Evolutionary conservation across 2,797 vertebrate genomes (phyloP), one percentile per base, ranked within the genome.

Genomic region (Sardinella longiceps): DNA sequence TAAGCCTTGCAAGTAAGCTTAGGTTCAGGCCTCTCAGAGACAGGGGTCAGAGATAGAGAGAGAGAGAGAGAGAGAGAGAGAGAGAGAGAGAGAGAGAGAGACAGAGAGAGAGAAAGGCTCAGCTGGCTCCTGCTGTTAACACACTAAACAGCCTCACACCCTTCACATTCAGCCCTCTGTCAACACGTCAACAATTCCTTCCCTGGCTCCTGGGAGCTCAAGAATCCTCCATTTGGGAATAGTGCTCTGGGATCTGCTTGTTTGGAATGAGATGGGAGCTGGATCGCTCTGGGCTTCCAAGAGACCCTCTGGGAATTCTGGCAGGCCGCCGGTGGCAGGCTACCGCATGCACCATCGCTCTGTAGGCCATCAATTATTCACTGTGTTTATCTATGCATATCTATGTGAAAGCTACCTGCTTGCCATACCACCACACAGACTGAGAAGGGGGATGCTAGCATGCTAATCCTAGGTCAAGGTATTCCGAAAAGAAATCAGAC

Each of bases 331-430:
- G 60, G 66, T 74, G 66, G 90, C 86, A 58, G 89, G 87, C 89
- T 84, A 90, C 90, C 91, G 92, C 91, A 89, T 93, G 91, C 77
- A 88, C 92, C 92, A 91, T 90, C 89, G 85, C 93, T 88, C 90
- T 86, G 91, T 86, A 83, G 87, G 86, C 90, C 92, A 95, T 95
- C 93, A 95, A 94, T 95, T 94, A 95, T 95, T 95, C 93, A 95
- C 88, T 88, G 90, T 93, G 94, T 95, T 95, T 94, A 95, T 94
- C 94, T 92, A 93, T 94, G 92, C 93, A 94, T 74, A 74, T 74
- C 66, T 74, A 94, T 94, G 93, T 93, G 92, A 93, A 86, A 90
- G 93, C 91, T 91, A 91, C 92, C 91, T 3, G 90, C 93, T 92
- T 88, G 92, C 89, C 84, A 87, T 91, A 90, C 89, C 93, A 90